Conservation (phyloP, 2,888 invertebrate genomes). For the Andrena camellia region DNA sequence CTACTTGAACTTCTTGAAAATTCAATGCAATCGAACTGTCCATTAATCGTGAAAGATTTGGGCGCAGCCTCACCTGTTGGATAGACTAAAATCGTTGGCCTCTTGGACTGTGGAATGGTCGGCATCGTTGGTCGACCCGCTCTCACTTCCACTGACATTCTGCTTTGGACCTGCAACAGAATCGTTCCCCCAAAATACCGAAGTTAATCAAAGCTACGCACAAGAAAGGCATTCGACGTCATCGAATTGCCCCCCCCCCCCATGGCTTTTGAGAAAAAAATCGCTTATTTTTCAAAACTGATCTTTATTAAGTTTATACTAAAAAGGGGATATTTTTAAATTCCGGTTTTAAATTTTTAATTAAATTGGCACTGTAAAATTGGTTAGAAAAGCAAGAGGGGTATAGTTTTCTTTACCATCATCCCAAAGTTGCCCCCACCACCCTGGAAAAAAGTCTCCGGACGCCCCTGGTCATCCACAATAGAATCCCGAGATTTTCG, state of each 20-base stretch:
- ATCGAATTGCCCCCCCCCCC: too few relatives aligned
- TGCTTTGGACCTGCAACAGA: conserved; percentile 59
- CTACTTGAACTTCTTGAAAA: not conserved
- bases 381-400: too few relatives aligned
- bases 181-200: not conserved
- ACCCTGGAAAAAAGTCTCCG: too few relatives aligned
- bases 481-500: not conserved
- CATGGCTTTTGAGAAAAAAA: too few relatives aligned
- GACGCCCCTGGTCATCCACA: too few relatives aligned
- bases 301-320: too few relatives aligned
- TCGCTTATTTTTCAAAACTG: too few relatives aligned
- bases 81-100: conserved; percentile 90
- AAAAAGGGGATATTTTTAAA: too few relatives aligned
- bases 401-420: too few relatives aligned
- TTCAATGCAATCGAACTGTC: not conserved
- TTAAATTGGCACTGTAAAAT: too few relatives aligned
- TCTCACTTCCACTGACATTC: conserved; percentile 77
- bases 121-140: conserved; percentile 82
- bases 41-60: not conserved
- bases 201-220: not conserved
- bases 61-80: conserved; percentile 88
- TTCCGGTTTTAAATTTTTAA: too few relatives aligned
- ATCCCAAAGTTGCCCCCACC: too few relatives aligned
- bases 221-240: not conserved
- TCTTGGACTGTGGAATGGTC: conserved; percentile 87